Evolutionary conservation across 2,797 vertebrate genomes (phyloP), one percentile per base, ranked within the genome.

Genomic region (Gadopsis bispinosus): DNA sequence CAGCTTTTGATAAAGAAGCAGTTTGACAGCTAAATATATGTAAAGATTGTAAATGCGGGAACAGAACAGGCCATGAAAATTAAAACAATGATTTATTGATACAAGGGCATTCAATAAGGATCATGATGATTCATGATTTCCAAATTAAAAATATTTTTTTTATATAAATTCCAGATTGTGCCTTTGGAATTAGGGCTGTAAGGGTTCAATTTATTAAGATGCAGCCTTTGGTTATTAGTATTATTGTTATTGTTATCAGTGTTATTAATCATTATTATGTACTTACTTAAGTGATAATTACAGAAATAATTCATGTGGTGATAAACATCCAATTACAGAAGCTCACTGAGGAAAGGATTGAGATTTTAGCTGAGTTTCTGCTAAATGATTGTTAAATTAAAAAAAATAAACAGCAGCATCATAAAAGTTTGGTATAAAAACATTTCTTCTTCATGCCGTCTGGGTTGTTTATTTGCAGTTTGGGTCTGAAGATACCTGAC

Each of bases 401-500:
- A 4, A 64, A 37, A 66, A 39, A 13, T 51, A 65, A 76, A 55
- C 13, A 51, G 35, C 26, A 22, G 13, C 1, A 0, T 20, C 5
- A 45, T 5, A n/a, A 66, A 35, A 62, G 58, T 7, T 33, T 5
- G 2, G 7, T 62, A 35, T 45, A 35, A 60, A 37, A 33, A n/a
- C 45, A 39, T 7, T 48, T 29, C 56, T 35, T 22, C 22, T 39
- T 37, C 20, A 33, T 58, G 11, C 14, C 1, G 1, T n/a, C 51
- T 63, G 17, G 4, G 31, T 55, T 0, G 29, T 73, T 43, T 67
- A 75, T 81, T 73, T 65, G 63, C 66, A 72, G 45, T 80, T 77
- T 53, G 63, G 69, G 51, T 77, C 76, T 86, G 68, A 82, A 79
- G 77, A 72, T 55, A 81, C 70, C 50, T 81, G 85, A 84, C 62